Percentiles rank a stretch among this genome's conserved stretches.
phyloP scores from a whole-genome alignment of 2,113 vertebrate species.

The Sula dactylatra region DNA sequence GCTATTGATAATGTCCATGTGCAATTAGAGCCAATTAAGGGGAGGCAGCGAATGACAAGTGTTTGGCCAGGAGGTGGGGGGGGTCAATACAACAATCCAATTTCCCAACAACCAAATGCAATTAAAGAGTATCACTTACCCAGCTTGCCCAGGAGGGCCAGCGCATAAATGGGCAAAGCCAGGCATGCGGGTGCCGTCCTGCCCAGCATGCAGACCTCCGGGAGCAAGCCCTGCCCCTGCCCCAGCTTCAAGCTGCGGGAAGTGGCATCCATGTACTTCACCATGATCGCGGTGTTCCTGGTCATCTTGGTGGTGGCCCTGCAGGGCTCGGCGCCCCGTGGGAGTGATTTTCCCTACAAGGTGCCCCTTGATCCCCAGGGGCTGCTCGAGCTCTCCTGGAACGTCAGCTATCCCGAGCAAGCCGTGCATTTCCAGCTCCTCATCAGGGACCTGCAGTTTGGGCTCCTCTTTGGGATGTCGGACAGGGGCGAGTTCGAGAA shows the following conservation, averaged over 20 bases:
- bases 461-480: constrained; percentile 91
- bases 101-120: constrained; percentile 86
- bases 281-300: constrained; percentile 80
- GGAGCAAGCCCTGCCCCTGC: constrained; percentile 23
- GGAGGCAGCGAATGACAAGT: constrained; percentile 72
- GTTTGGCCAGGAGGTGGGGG: constrained; percentile 67
- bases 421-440: constrained; percentile 81
- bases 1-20: constrained; percentile 81
- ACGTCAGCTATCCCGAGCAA: constrained; percentile 82
- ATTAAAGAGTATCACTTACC: constrained; percentile 76
- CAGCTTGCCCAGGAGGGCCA: background rate
- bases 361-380: constrained; percentile 84
- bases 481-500: constrained; percentile 85
- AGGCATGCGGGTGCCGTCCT: background rate
- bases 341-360: constrained; percentile 78
- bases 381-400: constrained; percentile 87
- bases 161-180: constrained; percentile 74
- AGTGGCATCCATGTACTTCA: constrained; percentile 87
- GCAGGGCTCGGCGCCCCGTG: constrained; percentile 65
- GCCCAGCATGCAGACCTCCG: constrained; percentile 48
- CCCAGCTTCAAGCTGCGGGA: constrained; percentile 76
- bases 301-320: constrained; percentile 88
- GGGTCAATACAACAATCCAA: constrained; percentile 82
- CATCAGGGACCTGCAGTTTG: constrained; percentile 68
- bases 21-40: constrained; percentile 85